These are phyloP conservation scores for Julus scandinavius DNA, from an alignment of 2,888 invertebrate species.

Conservation along the genomic window DNA sequence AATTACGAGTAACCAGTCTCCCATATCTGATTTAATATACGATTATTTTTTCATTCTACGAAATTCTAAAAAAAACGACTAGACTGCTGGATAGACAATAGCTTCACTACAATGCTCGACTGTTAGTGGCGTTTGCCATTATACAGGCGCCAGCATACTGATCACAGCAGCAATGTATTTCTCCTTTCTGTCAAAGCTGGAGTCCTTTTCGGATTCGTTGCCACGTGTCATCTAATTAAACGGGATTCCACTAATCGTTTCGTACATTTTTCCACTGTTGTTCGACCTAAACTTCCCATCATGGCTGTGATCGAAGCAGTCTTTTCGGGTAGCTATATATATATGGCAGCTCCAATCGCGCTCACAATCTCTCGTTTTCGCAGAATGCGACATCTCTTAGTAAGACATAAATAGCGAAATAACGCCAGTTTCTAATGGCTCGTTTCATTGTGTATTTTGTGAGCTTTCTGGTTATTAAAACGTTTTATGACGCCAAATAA, in stretches of 20 bases:
- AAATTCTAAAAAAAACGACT: no score
- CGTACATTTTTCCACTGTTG: not conserved
- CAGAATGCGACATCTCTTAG: not conserved
- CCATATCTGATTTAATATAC: no score
- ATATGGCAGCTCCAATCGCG: not conserved
- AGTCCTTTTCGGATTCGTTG: not conserved
- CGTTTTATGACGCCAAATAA: slow-evolving; percentile 33
- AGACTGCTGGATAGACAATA: not conserved
- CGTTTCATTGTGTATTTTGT: slow-evolving; percentile 13
- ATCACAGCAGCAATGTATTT: not conserved
- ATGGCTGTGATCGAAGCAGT: not conserved
- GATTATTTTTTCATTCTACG: no score
- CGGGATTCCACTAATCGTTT: not conserved
- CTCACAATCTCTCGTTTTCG: not conserved
- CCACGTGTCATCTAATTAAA: not conserved
- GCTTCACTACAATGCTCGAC: not conserved
- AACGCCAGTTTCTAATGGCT: slow-evolving; percentile 21
- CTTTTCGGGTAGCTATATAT: not conserved
- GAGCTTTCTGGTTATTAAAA: slow-evolving; percentile 27
- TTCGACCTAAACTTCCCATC: not conserved
- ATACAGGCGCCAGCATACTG: not conserved
- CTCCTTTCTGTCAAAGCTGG: not conserved
- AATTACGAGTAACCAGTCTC: no score
- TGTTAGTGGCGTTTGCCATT: slow-evolving; percentile 2
- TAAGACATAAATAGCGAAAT: slow-evolving; percentile 13